Evolutionary conservation across 2,113 vertebrate genomes (phyloP), one percentile per base, ranked within the genome.

Genomic region (Rhinolophus ferrumequinum): DNA sequence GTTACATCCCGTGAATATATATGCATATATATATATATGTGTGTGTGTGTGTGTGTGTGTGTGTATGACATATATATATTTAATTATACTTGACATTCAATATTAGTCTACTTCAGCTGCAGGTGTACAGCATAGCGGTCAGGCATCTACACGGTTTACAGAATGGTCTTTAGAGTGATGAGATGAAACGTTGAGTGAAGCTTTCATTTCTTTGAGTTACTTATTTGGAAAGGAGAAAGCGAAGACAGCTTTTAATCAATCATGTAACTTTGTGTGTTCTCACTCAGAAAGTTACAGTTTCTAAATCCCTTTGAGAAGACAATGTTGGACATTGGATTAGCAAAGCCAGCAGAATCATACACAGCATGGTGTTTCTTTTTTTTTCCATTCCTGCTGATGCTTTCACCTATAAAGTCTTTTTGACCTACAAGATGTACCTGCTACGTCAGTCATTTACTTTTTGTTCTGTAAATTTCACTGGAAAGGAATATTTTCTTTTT

Each of bases 241-340:
- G 50, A 80, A 85, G 86, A 93, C 92, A 97, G 86, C 50, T 87
- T 95, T 93, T 95, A 97, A 93, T 83, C 96, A 93, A 66, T 97
- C 94, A 90, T 54, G 60, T 6, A 84, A 83, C 64, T 97, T 67
- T 66, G 52, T 83, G 56, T 93, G 87, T 93, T 83, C 50, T 95
- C 70, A 87, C 62, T 93, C 64, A 94, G 75, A 90, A 95, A 89
- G 84, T 93, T 93, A 92, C 12, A n/a, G 41, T 92, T 92, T 73
- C 81, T 50, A 26, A 50, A 94, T 81, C 18, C 60, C 41, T 94
- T 91, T 86, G 28, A 70, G 41, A 93, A 92, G 22, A 92, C 28
- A 95, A 64, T 90, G 28, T 58, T 38, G 77, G 28, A 76, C 12
- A 11, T 77, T 93, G 62, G 50, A 64, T 93, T 95, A 82, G 33